Conservation (phyloP, 2,888 invertebrate genomes). For the Mimumesa dahlbomi region DNA sequence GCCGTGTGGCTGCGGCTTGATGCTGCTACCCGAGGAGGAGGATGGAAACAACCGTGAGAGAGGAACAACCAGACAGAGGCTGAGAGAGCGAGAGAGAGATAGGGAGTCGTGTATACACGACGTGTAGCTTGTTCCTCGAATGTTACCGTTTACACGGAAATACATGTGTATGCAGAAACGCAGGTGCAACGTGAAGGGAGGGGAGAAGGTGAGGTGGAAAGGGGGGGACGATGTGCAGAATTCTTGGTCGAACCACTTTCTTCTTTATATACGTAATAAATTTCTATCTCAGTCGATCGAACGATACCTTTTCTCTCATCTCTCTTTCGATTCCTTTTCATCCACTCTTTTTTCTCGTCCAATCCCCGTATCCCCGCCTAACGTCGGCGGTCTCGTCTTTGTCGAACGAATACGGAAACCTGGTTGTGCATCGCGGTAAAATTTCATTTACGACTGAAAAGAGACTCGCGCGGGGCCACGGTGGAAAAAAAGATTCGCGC, state of each 20-base stretch:
- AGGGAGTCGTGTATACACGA: conserved; percentile 1
- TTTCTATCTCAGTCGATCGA: conserved; percentile 52
- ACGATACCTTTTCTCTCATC: neutral
- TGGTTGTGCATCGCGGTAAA: no score
- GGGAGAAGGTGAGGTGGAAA: no score
- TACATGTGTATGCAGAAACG: conserved; percentile 43
- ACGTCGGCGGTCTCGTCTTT: no score
- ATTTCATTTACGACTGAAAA: no score
- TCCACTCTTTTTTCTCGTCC: neutral
- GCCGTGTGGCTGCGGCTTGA: conserved; percentile 1
- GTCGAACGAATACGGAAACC: no score
- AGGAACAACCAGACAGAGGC: neutral
- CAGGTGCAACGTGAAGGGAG: conserved; percentile 46
- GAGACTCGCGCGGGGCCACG: no score
- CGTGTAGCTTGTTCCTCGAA: conserved; percentile 40
- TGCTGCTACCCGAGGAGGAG: neutral
- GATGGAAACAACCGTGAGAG: neutral
- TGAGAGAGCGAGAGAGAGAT: neutral
- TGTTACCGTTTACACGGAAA: conserved; percentile 54
- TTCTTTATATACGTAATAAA: conserved; percentile 55
- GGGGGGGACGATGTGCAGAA: no score
- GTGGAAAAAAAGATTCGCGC: no score
- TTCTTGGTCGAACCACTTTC: conserved; percentile 51
- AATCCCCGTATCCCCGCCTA: no score
- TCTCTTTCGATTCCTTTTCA: neutral